These are phyloP conservation scores for Propithecus coquereli DNA, from an alignment of 2,113 vertebrate species.

Conservation along the genomic window DNA sequence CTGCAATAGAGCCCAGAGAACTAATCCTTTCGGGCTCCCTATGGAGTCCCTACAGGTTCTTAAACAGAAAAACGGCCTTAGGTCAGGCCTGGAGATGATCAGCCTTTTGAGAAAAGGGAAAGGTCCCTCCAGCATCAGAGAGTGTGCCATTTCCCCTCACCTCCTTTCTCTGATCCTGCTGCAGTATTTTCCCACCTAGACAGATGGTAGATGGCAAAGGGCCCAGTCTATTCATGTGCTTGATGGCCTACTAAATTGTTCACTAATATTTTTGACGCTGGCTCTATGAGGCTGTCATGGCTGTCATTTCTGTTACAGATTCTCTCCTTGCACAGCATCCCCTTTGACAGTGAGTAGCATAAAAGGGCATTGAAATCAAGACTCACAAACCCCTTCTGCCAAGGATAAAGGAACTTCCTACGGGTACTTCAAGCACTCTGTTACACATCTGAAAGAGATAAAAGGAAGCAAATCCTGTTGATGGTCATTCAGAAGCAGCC, in stretches of 20 bases:
- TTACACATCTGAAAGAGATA: constrained; percentile 24
- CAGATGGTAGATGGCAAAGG: not conserved
- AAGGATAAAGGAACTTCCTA: not conserved
- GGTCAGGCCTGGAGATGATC: not conserved
- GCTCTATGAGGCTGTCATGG: not conserved
- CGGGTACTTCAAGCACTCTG: constrained; percentile 2
- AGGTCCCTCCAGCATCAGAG: not conserved
- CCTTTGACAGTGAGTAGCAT: not conserved
- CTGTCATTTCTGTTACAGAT: constrained; percentile 7
- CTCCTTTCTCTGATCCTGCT: not conserved
- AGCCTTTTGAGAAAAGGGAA: not conserved
- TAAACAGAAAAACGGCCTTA: constrained; percentile 5
- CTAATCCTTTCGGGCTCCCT: not conserved
- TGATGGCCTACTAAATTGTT: not conserved
- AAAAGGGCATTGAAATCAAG: not conserved
- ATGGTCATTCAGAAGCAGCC: constrained; percentile 43
- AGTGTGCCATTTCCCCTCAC: not conserved
- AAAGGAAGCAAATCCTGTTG: constrained; percentile 51
- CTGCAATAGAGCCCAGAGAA: not conserved
- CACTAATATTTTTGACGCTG: not conserved
- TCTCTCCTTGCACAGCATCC: not conserved
- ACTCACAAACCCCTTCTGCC: not conserved
- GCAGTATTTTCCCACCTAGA: not conserved
- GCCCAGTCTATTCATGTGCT: constrained; percentile 35
- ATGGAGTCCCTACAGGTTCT: not conserved